Conservation (phyloP, 2,113 vertebrate genomes). For the Spea multiplicata region DNA sequence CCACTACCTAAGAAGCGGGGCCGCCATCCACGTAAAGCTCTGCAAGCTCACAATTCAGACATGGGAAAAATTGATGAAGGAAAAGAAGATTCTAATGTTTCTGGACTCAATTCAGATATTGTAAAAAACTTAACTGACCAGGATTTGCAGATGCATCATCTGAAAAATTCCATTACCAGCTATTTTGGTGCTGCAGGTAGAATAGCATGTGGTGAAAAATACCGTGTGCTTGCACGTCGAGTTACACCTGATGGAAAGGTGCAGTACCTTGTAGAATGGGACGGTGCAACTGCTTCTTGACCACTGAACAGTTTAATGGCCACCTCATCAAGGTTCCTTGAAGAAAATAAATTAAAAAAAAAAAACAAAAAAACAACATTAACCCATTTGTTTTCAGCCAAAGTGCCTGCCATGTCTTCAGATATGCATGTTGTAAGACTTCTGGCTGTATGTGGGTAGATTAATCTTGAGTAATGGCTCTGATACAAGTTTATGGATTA, state of each 20-base stretch:
- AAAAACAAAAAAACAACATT: too few species aligned
- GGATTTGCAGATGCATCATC: slow-evolving; percentile 88
- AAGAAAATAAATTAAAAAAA: slow-evolving; percentile 5
- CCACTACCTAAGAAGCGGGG: slow-evolving; percentile 85
- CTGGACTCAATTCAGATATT: slow-evolving; percentile 88
- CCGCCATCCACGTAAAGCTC: slow-evolving; percentile 81
- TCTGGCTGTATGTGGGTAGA: slow-evolving; percentile 17
- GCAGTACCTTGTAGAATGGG: slow-evolving; percentile 98
- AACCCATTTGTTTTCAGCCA: slow-evolving; percentile 41
- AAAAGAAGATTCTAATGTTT: slow-evolving; percentile 74
- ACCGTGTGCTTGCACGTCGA: slow-evolving; percentile 88
- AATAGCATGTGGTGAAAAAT: slow-evolving; percentile 96
- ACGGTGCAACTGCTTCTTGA: slow-evolving; percentile 96
- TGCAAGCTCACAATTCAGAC: slow-evolving; percentile 85
- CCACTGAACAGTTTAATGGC: slow-evolving; percentile 61
- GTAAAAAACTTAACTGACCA: slow-evolving; percentile 88
- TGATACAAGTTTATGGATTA: neutral
- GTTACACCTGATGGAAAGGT: slow-evolving; percentile 96
- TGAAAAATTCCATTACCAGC: slow-evolving; percentile 95
- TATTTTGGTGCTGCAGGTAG: slow-evolving; percentile 96
- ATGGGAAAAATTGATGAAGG: slow-evolving; percentile 79
- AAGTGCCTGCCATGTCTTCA: slow-evolving; percentile 16
- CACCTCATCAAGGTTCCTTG: slow-evolving; percentile 18
- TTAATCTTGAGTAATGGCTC: neutral
- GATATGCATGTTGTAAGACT: neutral